A percentile compares a stretch with the other conserved stretches of the same genome.
Evolutionary conservation across 1,140 invertebrate genomes (phyloP).

Genomic region (Conus ventricosus): DNA sequence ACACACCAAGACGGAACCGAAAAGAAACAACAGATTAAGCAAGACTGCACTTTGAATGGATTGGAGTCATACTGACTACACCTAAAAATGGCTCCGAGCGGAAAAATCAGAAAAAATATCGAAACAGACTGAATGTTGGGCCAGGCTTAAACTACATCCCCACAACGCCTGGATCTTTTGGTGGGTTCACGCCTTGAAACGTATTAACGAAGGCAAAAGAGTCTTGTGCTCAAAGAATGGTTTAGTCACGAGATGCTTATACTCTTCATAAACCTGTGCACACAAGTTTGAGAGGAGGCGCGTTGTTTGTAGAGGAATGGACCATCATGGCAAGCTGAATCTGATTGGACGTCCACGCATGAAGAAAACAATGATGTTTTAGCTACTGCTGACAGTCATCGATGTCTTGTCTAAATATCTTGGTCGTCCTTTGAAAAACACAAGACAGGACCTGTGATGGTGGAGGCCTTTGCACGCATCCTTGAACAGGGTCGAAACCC

Average conservation of each 20-base stretch:
- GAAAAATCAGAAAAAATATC: too few species aligned
- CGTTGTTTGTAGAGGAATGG: slow-evolving; percentile 53
- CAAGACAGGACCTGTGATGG: slow-evolving; percentile 70
- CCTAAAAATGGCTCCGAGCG: not conserved
- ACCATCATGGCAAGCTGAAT: slow-evolving; percentile 73
- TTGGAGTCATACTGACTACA: too few species aligned
- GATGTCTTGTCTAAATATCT: slow-evolving; percentile 75
- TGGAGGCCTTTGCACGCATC: slow-evolving; percentile 52
- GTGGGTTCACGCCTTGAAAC: not conserved
- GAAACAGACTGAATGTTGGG: too few species aligned
- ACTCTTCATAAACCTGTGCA: slow-evolving; percentile 38
- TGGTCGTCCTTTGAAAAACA: slow-evolving; percentile 75
- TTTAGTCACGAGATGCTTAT: slow-evolving; percentile 34
- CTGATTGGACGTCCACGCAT: slow-evolving; percentile 65
- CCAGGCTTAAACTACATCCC: slow-evolving; percentile 3
- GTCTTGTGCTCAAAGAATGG: slow-evolving; percentile 32
- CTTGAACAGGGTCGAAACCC: slow-evolving; percentile 42
- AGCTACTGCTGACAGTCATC: slow-evolving; percentile 76
- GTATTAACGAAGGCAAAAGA: not conserved
- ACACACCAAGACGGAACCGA: too few species aligned
- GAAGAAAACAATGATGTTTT: slow-evolving; percentile 70
- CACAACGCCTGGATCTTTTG: not conserved
- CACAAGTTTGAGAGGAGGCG: slow-evolving; percentile 26
- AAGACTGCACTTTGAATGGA: too few species aligned
- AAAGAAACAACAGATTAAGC: too few species aligned